A percentile compares a stretch with the other conserved stretches of the same genome.
phyloP scores from a whole-genome alignment of 2,888 invertebrate genomes.

The Morinoia aosen region DNA sequence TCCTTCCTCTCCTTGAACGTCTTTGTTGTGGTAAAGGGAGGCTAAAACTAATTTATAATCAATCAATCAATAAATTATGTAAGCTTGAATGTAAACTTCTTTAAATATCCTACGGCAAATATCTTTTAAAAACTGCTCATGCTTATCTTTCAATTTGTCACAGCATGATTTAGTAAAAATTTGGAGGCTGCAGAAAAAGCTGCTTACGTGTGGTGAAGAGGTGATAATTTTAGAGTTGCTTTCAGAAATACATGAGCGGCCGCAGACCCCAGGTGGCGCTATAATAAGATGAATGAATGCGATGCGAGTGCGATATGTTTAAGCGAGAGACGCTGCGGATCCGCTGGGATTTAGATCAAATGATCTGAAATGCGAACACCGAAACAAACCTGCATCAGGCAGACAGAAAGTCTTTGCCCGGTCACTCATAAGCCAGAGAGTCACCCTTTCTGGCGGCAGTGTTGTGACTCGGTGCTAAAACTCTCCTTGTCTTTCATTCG shows the following conservation, averaged over 20 bases:
- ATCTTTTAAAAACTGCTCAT: neutral
- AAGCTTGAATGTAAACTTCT: neutral
- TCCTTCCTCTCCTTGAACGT: no score
- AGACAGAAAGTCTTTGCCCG: neutral
- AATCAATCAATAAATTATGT: no score
- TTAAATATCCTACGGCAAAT: neutral
- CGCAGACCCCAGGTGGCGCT: neutral
- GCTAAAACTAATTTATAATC: no score
- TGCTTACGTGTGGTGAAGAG: neutral
- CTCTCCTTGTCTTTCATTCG: no score
- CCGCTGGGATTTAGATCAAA: neutral
- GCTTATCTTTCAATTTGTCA: neutral
- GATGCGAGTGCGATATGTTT: constrained; percentile 5
- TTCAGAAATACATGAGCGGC: neutral
- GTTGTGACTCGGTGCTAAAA: neutral
- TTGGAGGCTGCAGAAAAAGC: neutral
- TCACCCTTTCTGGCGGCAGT: neutral
- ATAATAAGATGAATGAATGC: neutral
- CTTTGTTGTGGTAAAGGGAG: no score
- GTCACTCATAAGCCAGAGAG: neutral
- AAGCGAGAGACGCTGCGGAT: neutral
- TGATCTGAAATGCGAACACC: neutral
- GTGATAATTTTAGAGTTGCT: neutral
- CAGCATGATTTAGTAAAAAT: neutral
- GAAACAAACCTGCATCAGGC: neutral